Conservation (phyloP, 2,113 vertebrate species). For the Uria aalge region DNA sequence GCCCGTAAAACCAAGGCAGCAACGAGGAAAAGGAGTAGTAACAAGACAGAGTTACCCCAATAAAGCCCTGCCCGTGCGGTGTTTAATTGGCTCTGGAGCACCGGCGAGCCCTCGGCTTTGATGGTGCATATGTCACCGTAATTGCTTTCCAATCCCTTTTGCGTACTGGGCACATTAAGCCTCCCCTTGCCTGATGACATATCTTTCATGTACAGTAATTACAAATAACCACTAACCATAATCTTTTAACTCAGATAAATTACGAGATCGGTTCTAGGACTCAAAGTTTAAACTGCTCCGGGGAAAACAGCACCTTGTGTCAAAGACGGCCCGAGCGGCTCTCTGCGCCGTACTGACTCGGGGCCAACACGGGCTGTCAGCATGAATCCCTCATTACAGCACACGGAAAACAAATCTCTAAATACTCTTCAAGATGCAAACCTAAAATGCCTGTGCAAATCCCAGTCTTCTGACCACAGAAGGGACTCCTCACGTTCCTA, state of each 20-base stretch:
- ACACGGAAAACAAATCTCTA: rapidly evolving
- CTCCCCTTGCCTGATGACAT: background rate
- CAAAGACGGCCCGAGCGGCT: background rate
- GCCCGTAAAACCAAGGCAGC: background rate
- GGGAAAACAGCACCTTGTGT: background rate
- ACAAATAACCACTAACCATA: background rate
- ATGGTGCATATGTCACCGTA: background rate
- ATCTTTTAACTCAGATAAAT: background rate
- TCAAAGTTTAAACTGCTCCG: background rate
- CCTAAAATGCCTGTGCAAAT: background rate
- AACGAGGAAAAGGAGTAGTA: background rate
- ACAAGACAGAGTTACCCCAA: background rate
- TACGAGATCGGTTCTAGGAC: background rate
- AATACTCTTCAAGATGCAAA: background rate
- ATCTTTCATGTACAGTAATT: background rate
- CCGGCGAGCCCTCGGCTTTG: background rate
- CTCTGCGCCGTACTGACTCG: rapidly evolving
- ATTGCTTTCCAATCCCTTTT: background rate
- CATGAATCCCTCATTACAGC: background rate
- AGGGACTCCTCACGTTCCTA: background rate
- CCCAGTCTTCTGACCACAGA: background rate
- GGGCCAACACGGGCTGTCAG: background rate
- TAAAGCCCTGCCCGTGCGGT: background rate
- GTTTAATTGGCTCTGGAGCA: background rate
- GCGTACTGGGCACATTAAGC: background rate